Evolutionary conservation across 2,888 invertebrate species (phyloP).

Genomic region (Drosophila algonquin): DNA sequence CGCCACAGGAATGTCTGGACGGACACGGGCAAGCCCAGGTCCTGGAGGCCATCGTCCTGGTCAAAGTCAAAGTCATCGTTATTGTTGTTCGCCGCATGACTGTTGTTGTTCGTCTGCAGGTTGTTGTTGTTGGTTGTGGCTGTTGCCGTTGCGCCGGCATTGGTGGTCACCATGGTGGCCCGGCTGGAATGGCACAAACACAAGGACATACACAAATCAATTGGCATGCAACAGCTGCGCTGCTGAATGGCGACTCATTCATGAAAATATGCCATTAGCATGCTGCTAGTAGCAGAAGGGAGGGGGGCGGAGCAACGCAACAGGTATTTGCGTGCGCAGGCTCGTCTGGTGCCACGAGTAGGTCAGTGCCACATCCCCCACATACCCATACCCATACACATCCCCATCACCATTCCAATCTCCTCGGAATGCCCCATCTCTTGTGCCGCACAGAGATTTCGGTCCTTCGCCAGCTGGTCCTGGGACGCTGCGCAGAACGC

Average conservation of each 20-base stretch:
- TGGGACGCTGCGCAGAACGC: constrained; percentile 74
- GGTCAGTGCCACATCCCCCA: constrained; percentile 63
- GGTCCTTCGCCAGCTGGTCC: constrained; percentile 48
- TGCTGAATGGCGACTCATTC: constrained; percentile 45
- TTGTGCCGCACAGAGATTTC: constrained; percentile 1
- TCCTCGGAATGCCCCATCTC: not conserved
- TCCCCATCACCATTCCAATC: not conserved
- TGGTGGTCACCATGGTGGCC: constrained; percentile 76
- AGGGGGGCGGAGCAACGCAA: constrained; percentile 52
- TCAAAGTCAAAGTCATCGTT: constrained; percentile 82
- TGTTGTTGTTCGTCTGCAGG: constrained; percentile 72
- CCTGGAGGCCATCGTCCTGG: constrained; percentile 88
- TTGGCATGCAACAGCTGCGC: constrained; percentile 58
- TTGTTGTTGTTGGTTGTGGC: constrained; percentile 62
- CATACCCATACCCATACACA: too few relatives aligned
- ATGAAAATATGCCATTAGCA: constrained; percentile 55
- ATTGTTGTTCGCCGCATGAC: constrained; percentile 76
- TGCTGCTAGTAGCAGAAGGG: constrained; percentile 2
- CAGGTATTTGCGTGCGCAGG: constrained; percentile 81
- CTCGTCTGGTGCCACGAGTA: constrained; percentile 44
- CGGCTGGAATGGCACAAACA: constrained; percentile 51
- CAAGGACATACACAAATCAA: constrained; percentile 17
- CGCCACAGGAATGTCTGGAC: constrained; percentile 99
- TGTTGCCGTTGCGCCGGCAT: constrained; percentile 52
- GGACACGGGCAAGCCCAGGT: constrained; percentile 94